phyloP scores from a whole-genome alignment of 2,113 vertebrate genomes.

The Astur gentilis region DNA sequence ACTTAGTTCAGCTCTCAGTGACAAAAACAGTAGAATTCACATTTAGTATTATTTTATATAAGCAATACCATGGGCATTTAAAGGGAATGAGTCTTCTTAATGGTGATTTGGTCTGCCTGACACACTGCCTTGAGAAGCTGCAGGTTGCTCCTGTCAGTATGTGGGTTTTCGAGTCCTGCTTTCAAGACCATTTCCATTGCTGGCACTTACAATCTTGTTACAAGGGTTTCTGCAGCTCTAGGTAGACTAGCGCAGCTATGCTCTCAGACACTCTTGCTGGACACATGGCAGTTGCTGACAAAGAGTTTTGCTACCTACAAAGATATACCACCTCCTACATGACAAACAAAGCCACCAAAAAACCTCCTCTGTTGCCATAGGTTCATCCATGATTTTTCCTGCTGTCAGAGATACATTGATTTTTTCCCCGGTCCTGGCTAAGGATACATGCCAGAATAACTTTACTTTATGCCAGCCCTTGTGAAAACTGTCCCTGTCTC shows the following conservation, averaged over 20 bases:
- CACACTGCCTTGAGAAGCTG: neutral
- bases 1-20: neutral
- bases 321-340: neutral
- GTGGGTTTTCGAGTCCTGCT: neutral
- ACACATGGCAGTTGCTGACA: neutral
- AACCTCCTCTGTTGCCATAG: neutral
- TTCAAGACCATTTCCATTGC: neutral
- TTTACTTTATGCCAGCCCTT: neutral
- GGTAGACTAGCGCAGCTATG: neutral
- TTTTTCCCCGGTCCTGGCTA: neutral
- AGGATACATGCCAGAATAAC: neutral
- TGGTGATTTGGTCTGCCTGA: neutral
- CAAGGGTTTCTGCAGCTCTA: neutral
- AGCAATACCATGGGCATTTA: neutral
- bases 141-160: neutral
- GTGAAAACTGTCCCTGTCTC: neutral
- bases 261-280: neutral
- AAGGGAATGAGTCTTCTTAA: neutral
- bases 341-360: neutral
- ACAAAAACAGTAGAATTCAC: neutral
- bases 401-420: neutral
- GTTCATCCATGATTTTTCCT: neutral
- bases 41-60: neutral
- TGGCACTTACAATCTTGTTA: neutral
- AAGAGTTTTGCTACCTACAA: neutral